These are phyloP conservation scores for Muscicapa adusta DNA, from an alignment of 2,113 vertebrate genomes.

Conservation along the genomic window DNA sequence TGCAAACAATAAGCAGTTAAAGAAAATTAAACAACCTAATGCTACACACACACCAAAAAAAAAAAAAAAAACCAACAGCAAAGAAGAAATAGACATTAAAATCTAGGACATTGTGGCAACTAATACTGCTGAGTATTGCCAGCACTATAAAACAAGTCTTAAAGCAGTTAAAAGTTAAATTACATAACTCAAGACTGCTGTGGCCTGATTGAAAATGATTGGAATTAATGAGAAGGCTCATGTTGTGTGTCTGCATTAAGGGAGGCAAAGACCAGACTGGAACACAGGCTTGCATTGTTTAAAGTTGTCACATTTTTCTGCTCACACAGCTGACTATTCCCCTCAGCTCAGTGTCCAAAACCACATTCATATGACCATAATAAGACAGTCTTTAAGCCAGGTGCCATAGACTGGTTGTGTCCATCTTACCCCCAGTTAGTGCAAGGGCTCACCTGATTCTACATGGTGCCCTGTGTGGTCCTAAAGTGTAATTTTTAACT, in stretches of 20 bases:
- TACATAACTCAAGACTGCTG: background rate
- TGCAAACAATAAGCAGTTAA: background rate
- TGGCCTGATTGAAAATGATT: background rate
- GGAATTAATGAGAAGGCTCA: background rate
- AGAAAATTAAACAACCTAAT: background rate
- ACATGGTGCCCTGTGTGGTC: background rate
- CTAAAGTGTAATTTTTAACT: background rate
- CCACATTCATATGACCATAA: background rate
- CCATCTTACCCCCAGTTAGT: background rate
- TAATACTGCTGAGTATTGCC: background rate
- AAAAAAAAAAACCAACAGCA: too few relatives aligned
- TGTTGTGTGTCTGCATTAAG: background rate
- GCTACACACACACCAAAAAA: background rate
- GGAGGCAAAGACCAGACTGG: background rate
- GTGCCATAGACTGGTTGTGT: background rate
- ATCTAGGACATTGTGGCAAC: background rate
- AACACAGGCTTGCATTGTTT: background rate
- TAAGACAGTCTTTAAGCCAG: background rate
- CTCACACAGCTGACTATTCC: background rate
- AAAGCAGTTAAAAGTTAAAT: conserved; percentile 27
- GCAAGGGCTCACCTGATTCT: background rate
- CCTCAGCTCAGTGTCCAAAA: background rate
- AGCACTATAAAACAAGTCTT: background rate
- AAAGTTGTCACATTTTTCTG: background rate
- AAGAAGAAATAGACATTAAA: background rate